Conservation (phyloP, 2,888 invertebrate genomes). For the Galeruca laticollis region DNA sequence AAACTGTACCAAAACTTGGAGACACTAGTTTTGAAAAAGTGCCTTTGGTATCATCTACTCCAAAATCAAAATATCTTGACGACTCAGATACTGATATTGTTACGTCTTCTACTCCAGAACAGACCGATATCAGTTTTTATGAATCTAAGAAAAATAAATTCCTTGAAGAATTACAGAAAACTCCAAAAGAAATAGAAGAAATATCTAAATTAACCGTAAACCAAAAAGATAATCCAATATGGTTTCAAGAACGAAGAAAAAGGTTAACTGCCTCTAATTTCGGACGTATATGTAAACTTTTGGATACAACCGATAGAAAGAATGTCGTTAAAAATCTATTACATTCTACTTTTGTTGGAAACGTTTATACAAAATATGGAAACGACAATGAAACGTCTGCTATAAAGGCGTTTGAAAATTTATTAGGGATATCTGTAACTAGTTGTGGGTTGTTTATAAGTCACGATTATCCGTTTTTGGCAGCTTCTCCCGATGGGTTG, state of each 20-base stretch:
- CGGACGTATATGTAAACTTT: constrained; percentile 52
- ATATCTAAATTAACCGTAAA: constrained; percentile 47
- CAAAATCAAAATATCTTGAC: constrained; percentile 22
- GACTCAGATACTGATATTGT: constrained; percentile 5
- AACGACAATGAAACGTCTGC: constrained; percentile 51
- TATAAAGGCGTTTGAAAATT: constrained; percentile 47
- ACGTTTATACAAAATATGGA: constrained; percentile 51
- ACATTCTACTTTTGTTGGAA: constrained; percentile 51
- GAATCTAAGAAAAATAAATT: constrained; percentile 46
- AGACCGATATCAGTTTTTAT: constrained; percentile 27
- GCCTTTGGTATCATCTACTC: constrained; percentile 39
- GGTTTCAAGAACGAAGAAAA: constrained; percentile 54
- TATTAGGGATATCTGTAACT: constrained; percentile 41
- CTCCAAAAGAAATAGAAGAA: constrained; percentile 43
- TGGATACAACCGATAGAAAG: constrained; percentile 47
- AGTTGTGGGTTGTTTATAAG: constrained; percentile 52
- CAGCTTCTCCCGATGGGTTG: constrained; percentile 54
- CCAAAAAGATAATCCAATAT: constrained; percentile 50
- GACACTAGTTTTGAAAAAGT: constrained; percentile 24
- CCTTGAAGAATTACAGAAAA: constrained; percentile 44
- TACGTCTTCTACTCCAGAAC: constrained; percentile 18
- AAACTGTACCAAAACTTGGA: background rate
- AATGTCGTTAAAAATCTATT: constrained; percentile 48
- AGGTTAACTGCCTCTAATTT: constrained; percentile 58
- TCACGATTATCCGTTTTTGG: constrained; percentile 50